These are phyloP conservation scores for Dromaius novaehollandiae DNA, from an alignment of 2,113 vertebrate species.

Conservation along the genomic window DNA sequence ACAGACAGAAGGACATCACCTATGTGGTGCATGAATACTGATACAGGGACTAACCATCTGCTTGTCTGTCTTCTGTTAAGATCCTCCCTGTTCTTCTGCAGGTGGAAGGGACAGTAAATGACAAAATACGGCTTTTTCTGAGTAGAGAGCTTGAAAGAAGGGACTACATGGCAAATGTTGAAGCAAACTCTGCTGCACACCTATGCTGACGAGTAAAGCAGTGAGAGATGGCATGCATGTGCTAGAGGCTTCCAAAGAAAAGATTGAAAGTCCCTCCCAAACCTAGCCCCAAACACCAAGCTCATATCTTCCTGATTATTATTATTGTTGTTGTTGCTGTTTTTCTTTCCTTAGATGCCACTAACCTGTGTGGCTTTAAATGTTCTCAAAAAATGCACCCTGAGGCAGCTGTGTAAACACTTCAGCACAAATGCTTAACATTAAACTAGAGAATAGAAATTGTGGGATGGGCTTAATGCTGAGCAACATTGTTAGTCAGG, in stretches of 20 bases:
- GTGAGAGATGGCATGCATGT: neutral
- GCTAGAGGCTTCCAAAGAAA: neutral
- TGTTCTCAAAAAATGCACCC: neutral
- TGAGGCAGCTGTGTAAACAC: neutral
- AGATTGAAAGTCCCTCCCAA: neutral
- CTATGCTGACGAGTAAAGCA: neutral
- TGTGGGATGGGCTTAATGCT: neutral
- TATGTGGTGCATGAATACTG: accelerated
- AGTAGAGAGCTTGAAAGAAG: neutral
- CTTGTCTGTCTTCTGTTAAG: neutral
- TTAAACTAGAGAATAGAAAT: neutral
- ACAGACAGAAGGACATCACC: neutral
- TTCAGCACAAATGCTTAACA: neutral
- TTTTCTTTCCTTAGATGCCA: neutral
- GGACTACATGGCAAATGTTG: neutral
- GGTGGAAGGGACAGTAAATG: neutral
- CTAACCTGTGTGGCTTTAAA: neutral
- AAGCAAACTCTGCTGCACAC: neutral
- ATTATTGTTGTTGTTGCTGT: neutral
- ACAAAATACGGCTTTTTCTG: neutral
- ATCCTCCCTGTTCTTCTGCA: neutral
- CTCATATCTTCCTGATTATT: neutral
- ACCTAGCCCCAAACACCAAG: neutral
- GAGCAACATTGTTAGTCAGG: neutral
- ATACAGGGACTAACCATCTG: neutral